A percentile compares a stretch with the other conserved stretches of the same genome.
phyloP scores from a whole-genome alignment of 2,113 vertebrate genomes.

The Myocastor coypus region DNA sequence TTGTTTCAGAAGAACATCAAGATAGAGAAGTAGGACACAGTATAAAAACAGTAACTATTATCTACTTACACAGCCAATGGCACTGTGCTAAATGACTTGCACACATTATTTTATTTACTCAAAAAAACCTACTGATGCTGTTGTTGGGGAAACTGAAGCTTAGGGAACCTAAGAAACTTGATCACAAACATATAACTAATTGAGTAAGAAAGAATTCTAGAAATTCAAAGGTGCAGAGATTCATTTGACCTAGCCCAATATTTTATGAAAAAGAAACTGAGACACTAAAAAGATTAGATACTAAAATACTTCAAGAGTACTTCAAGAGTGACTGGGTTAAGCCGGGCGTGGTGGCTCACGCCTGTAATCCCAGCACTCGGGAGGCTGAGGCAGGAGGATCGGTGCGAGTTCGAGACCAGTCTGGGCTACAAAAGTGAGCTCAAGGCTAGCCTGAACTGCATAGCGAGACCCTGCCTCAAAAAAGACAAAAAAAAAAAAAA shows the following conservation, averaged over 20 bases:
- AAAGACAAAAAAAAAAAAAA: no score
- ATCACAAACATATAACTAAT: background rate
- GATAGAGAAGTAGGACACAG: background rate
- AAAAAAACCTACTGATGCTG: background rate
- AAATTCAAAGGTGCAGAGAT: conserved; percentile 23
- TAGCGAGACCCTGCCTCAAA: no score
- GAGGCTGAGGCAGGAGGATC: no score
- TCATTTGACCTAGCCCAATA: conserved; percentile 12
- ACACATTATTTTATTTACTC: conserved; percentile 35
- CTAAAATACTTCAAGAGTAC: background rate
- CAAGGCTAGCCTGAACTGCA: no score
- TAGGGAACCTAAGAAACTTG: conserved; percentile 20
- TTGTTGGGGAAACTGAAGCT: background rate
- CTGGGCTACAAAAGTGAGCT: no score
- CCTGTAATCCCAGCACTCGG: no score
- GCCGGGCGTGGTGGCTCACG: no score
- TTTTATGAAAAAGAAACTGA: conserved; percentile 16
- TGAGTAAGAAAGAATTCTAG: conserved; percentile 9
- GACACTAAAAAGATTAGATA: background rate
- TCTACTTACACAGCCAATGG: background rate
- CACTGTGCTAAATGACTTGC: background rate
- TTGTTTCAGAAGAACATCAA: conserved; percentile 52
- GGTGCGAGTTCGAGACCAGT: no score
- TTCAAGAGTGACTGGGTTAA: background rate
- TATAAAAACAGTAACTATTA: conserved; percentile 40